phyloP scores from a whole-genome alignment of 2,113 vertebrate genomes.

The Clarias macrocephalus region DNA sequence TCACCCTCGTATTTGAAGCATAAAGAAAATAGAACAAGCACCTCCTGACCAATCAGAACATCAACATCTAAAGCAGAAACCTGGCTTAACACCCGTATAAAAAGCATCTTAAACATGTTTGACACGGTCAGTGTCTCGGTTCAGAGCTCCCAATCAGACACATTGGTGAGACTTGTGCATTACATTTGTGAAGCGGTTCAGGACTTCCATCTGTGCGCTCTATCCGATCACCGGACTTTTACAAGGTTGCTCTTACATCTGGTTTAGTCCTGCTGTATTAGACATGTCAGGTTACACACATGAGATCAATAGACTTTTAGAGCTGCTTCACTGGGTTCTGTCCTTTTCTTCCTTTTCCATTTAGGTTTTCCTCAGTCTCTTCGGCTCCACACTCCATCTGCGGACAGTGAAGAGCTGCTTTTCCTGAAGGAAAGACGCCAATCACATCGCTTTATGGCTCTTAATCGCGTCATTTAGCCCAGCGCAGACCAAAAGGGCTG shows the following conservation, averaged over 20 bases:
- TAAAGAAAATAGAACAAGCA: not conserved
- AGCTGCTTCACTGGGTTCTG: not conserved
- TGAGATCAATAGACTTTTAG: not conserved
- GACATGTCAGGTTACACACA: conserved; percentile 21
- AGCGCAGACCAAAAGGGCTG: conserved; percentile 49
- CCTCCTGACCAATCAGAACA: not conserved
- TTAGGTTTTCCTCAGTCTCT: not conserved
- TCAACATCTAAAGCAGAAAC: not conserved
- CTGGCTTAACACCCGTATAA: not conserved
- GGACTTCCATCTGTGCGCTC: not conserved
- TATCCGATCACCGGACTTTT: not conserved
- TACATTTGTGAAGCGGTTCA: not conserved
- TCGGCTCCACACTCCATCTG: not conserved
- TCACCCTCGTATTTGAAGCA: no score
- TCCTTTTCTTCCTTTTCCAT: no score
- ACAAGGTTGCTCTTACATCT: not conserved
- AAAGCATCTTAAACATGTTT: not conserved
- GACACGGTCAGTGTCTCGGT: not conserved
- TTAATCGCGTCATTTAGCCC: conserved; percentile 28
- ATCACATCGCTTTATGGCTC: conserved; percentile 10
- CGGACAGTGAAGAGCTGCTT: not conserved
- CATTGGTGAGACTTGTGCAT: not conserved
- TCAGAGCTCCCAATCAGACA: not conserved
- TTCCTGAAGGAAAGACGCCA: conserved; percentile 17
- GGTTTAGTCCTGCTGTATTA: conserved; percentile 9